Conservation (phyloP, 2,888 invertebrate genomes). For the Tanytarsus gracilentus region DNA sequence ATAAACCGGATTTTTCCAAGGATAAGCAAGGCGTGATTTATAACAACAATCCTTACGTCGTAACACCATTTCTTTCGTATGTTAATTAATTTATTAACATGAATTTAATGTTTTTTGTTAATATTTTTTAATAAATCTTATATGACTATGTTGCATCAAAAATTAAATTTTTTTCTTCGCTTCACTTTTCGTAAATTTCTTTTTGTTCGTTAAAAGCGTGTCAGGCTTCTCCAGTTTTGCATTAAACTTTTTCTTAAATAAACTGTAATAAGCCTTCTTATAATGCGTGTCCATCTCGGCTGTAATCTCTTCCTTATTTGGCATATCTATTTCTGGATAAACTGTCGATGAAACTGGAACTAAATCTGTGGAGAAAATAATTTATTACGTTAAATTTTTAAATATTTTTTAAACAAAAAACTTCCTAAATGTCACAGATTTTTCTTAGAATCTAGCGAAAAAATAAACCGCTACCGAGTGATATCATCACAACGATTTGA, state of each 20-base stretch:
- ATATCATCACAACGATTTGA: conserved; percentile 2
- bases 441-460: neutral
- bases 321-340: conserved; percentile 18
- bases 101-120: no score
- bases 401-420: neutral
- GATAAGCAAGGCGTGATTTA: no score
- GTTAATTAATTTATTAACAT: no score
- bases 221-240: conserved; percentile 24
- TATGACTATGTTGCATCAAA: no score
- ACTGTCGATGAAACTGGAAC: conserved; percentile 18
- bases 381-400: neutral
- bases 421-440: neutral
- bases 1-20: neutral
- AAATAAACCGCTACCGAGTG: neutral
- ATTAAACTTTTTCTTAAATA: conserved; percentile 15
- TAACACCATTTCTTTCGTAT: no score
- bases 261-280: conserved; percentile 21
- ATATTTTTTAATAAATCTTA: no score
- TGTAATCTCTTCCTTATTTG: conserved; percentile 18
- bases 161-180: no score
- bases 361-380: neutral
- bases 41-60: no score
- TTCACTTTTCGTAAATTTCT: conserved; percentile 17
- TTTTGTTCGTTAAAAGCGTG: conserved; percentile 22
- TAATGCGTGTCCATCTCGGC: conserved; percentile 22